A percentile compares a stretch with the other conserved stretches of the same genome.
phyloP scores from a whole-genome alignment of 1,140 invertebrate genomes.

The Aphidius gifuensis region DNA sequence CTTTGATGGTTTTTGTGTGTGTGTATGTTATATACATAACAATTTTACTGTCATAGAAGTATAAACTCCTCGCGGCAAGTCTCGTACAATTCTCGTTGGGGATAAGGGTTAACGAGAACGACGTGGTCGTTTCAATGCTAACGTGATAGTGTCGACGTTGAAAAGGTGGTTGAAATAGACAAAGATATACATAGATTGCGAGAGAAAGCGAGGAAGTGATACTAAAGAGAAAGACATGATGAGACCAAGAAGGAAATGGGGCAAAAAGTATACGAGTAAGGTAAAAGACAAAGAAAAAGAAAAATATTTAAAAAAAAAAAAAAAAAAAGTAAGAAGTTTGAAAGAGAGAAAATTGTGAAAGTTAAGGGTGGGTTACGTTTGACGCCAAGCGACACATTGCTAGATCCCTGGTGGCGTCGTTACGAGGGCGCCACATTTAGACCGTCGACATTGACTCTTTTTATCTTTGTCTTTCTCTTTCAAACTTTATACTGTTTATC shows the following conservation, averaged over 20 bases:
- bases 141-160: conserved; percentile 7
- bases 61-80: conserved; percentile 5
- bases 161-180: background rate
- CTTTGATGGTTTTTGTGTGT: no score
- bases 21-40: no score
- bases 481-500: background rate
- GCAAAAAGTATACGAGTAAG: background rate
- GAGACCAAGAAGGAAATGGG: conserved; percentile 1
- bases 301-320: no score
- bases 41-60: no score
- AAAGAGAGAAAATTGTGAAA: no score
- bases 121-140: conserved; percentile 28
- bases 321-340: no score
- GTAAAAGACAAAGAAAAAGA: no score
- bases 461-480: conserved; percentile 11
- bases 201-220: background rate
- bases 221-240: conserved; percentile 5
- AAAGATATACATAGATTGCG: background rate
- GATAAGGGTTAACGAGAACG: conserved; percentile 31
- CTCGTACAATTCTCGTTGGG: conserved; percentile 19
- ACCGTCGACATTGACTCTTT: conserved; percentile 24
- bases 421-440: conserved; percentile 32
- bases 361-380: conserved; percentile 1
- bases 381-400: conserved; percentile 21
- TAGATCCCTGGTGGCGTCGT: conserved; percentile 32